Evolutionary conservation across 2,113 vertebrate species (phyloP), one percentile per base, ranked within the genome.

Genomic region (Phaethon lepturus): DNA sequence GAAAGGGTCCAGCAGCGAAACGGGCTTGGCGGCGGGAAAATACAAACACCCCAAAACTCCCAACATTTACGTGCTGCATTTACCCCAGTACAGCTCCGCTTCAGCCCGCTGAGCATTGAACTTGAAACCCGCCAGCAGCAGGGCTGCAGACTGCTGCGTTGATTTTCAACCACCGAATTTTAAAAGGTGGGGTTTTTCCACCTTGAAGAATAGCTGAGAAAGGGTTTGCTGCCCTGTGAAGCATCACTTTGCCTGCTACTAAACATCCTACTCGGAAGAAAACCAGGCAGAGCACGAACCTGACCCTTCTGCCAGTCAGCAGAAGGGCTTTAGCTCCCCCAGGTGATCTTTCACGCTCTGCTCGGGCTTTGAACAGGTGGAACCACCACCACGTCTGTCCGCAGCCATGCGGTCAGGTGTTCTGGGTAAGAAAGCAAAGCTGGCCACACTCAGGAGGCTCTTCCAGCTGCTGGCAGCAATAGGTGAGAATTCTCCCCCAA

Each of bases 371-470:
- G 53, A 69, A 53, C 13, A 5, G 29, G 9, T 14, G 12, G 23
- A 67, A 62, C 4, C 31, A 64, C 5, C 13, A 6, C 60, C 1
- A 0, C 18, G 42, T 2, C 4, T 2, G 0, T 25, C 45, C 10
- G 20, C 24, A 45, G 45, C 16, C 38, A 13, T 0, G 2, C 1
- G 14, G 10, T 0, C 25, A 1, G 10, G 7, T 5, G 0, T 7
- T 10, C 5, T 9, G 23, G 40, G 23, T 44, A 79, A 28, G 24
- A 40, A 42, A 4, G 9, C 3, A 5, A 62, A 69, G 45, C 24
- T 12, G 35, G 9, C 16, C 2, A 1, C 7, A 3, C 28, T 19
- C 13, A 1, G 6, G 13, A 88, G 9, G 20, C 52, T 64, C 8
- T 44, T 53, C 40, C 76, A 40, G 56, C 66, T 0, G 0, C 69